Conservation (phyloP, 1,140 invertebrate genomes). For the Anastatus disparis region DNA sequence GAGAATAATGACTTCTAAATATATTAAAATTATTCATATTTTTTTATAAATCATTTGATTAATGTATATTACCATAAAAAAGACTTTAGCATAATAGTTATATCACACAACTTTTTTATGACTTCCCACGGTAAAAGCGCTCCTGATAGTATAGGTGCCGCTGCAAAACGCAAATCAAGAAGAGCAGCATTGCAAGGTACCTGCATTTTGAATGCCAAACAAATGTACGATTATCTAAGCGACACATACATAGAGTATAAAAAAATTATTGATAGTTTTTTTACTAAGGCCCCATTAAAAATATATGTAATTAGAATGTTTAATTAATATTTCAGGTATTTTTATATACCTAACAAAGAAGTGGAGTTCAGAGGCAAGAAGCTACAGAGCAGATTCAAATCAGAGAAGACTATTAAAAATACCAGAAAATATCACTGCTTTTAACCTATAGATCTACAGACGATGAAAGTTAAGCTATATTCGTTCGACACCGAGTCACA, state of each 20-base stretch:
- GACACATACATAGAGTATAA: not conserved
- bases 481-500: not conserved
- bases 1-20: not conserved
- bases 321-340: not conserved
- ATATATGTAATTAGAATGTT: not conserved
- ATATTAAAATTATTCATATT: not conserved
- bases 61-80: conserved; percentile 32
- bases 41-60: conserved; percentile 17
- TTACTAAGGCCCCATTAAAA: no score
- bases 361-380: not conserved
- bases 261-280: not conserved
- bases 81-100: conserved; percentile 34
- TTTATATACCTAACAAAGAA: conserved; percentile 20
- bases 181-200: not conserved
- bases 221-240: conserved; percentile 8
- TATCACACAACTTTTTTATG: conserved; percentile 35
- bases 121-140: conserved; percentile 33
- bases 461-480: not conserved
- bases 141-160: conserved; percentile 27
- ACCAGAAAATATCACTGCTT: not conserved
- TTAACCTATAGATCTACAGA: no score
- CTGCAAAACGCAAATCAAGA: conserved; percentile 15
- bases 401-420: conserved; percentile 1
- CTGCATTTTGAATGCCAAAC: conserved; percentile 6
- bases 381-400: not conserved